phyloP scores from a whole-genome alignment of 1,140 invertebrate genomes.

The Samia ricini region DNA sequence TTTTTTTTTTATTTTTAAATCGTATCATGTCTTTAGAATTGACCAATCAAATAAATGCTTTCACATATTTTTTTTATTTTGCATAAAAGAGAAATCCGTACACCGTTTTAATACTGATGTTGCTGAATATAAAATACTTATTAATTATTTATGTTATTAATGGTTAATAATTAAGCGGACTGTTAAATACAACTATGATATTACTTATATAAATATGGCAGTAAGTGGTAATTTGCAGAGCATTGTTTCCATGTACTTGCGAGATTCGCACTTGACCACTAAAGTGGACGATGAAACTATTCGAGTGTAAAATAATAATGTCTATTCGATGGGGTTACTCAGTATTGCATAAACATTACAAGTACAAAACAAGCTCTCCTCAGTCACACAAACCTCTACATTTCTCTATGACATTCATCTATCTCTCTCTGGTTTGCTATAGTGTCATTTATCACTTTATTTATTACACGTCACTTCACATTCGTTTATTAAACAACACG shows the following conservation, averaged over 20 bases:
- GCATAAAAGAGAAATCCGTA: conserved; percentile 63
- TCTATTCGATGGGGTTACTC: conserved; percentile 64
- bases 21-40: conserved; percentile 6
- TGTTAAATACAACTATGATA: conserved; percentile 51
- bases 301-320: conserved; percentile 53
- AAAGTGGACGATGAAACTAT: conserved; percentile 45
- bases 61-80: too few species aligned
- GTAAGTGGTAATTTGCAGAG: conserved; percentile 70
- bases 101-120: conserved; percentile 74
- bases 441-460: conserved; percentile 6
- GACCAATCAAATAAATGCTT: conserved; percentile 28
- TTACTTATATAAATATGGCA: conserved; percentile 75
- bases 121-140: conserved; percentile 55
- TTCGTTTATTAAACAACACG: neutral
- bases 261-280: conserved; percentile 59
- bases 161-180: conserved; percentile 64
- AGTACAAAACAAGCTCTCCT: conserved; percentile 26
- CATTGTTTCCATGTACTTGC: conserved; percentile 40
- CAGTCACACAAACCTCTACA: conserved; percentile 18
- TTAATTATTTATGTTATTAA: too few species aligned
- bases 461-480: conserved; percentile 9
- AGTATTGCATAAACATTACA: conserved; percentile 30
- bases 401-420: conserved; percentile 16
- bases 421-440: too few species aligned
- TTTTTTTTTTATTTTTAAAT: neutral